A percentile compares a stretch with the other conserved stretches of the same genome.
Conservation (phyloP, 2,797 vertebrate species). For the Rhabdomys pumilio region DNA sequence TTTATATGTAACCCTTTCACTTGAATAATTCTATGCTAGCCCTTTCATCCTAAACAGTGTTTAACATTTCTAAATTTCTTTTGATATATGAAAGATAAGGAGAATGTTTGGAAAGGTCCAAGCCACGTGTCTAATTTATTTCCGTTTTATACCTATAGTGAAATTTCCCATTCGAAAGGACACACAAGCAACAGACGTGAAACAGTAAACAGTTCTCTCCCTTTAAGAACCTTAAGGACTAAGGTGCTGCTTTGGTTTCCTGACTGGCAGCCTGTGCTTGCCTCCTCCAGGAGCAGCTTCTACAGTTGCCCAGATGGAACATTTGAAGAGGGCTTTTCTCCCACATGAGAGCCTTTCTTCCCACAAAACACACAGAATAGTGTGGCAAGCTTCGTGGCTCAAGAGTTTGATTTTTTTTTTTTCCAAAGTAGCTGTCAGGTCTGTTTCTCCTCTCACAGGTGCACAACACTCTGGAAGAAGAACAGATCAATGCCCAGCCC, state of each 20-base stretch:
- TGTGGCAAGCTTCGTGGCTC: slow-evolving; percentile 56
- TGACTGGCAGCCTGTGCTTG: slow-evolving; percentile 75
- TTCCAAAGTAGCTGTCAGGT: slow-evolving; percentile 16
- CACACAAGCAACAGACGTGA: slow-evolving; percentile 32
- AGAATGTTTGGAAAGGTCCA: slow-evolving; percentile 33
- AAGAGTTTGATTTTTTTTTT: slow-evolving; percentile 58
- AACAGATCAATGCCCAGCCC: slow-evolving; percentile 77
- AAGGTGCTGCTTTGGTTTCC: slow-evolving; percentile 76
- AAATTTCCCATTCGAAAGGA: slow-evolving; percentile 64
- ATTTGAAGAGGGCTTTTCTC: slow-evolving; percentile 76
- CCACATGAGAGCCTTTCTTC: slow-evolving; percentile 76
- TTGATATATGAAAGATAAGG: slow-evolving; percentile 34
- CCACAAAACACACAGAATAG: slow-evolving; percentile 72
- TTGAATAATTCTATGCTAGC: slow-evolving; percentile 45
- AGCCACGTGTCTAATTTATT: slow-evolving; percentile 57
- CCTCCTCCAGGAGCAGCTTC: slow-evolving; percentile 53
- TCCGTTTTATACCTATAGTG: slow-evolving; percentile 34
- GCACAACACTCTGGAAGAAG: slow-evolving; percentile 73
- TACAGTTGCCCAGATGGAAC: slow-evolving; percentile 74
- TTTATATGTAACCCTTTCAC: slow-evolving; percentile 70
- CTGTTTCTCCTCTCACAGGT: slow-evolving; percentile 75
- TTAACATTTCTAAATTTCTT: slow-evolving; percentile 64
- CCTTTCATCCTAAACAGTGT: slow-evolving; percentile 43
- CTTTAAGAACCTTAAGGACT: slow-evolving; percentile 71
- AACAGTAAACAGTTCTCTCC: slow-evolving; percentile 31